Evolutionary conservation across 1,140 invertebrate species (phyloP).

Genomic region (Caenorhabditis brenneri): DNA sequence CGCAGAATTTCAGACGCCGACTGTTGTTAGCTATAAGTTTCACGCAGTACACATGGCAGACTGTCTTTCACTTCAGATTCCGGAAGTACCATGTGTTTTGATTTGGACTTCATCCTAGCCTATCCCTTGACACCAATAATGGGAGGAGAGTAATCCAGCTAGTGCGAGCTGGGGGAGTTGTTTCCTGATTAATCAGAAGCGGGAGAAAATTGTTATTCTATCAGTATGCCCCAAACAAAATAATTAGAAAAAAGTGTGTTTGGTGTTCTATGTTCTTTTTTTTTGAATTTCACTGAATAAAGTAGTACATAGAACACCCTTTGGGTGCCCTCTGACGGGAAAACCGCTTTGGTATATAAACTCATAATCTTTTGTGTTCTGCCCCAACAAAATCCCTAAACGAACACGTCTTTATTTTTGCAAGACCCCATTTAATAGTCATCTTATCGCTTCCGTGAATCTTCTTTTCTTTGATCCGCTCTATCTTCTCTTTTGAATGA

Average conservation of each 20-base stretch:
- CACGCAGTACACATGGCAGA: not conserved
- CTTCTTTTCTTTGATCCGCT: not conserved
- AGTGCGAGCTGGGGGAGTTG: not conserved
- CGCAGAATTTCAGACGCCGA: not conserved
- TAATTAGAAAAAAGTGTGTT: not conserved
- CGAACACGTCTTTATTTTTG: not conserved
- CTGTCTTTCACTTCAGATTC: not conserved
- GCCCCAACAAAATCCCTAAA: not conserved
- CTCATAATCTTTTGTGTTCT: constrained; percentile 15
- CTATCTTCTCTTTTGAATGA: not conserved
- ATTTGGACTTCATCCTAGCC: not conserved
- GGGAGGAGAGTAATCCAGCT: not conserved
- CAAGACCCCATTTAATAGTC: not conserved
- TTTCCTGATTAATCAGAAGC: constrained; percentile 3
- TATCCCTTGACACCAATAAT: not conserved
- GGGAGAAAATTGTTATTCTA: constrained; percentile 26
- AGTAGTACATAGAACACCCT: constrained; percentile 6
- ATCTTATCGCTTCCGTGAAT: not conserved
- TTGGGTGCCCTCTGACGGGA: not conserved
- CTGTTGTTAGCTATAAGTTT: not conserved
- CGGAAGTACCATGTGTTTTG: not conserved
- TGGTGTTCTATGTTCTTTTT: constrained; percentile 17
- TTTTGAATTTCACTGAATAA: constrained; percentile 2
- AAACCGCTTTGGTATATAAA: constrained; percentile 10
- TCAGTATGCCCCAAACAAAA: constrained; percentile 12